Evolutionary conservation across 2,113 vertebrate genomes (phyloP), one percentile per base, ranked within the genome.

Genomic region (Nannospalax galili): DNA sequence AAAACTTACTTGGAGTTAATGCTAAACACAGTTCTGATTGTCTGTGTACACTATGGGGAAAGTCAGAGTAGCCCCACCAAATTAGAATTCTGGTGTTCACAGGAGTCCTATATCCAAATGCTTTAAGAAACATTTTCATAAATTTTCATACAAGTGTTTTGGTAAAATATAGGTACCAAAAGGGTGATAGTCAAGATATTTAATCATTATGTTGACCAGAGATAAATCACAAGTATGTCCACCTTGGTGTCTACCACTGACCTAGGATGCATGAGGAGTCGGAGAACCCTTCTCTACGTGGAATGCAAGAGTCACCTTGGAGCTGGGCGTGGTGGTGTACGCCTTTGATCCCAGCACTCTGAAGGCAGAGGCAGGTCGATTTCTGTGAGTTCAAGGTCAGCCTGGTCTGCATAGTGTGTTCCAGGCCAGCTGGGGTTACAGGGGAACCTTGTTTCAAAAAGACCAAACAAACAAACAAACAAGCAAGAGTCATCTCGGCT

Each of bases 81-180:
- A 24, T 65, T 64, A n/a, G 9, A 78, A 16, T 56, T 79, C 11
- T 65, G n/a, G n/a, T 40, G 16, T 84, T 15, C 77, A 70, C 7
- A 30, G 5, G 26, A 88, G 64, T 7, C 1, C 37, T 84, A 37
- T 11, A 80, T 42, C 1, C 26, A 86, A 35, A 74, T 42, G 70
- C 30, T 88, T 85, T 70, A 32, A 90, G 79, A 42, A 3, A 58
- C 12, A 2, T 60, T 28, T 88, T 12, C 3, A 67, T 14, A 7
- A 69, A 17, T 87, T 77, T n/a, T 37, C 32, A 64, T 7, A 77
- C 0, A 30, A 58, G 28, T 78, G 22, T 94, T 64, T 48, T 79
- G 69, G 73, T 94, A 91, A 91, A 86, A 88, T 93, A 73, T 30
- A 93, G 89, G 9, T 12, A 74, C 10, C 32, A 16, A 42, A 79